Base-by-base conservation (phyloP, 1,140 invertebrate genomes). In the Globodera rostochiensis region DNA sequence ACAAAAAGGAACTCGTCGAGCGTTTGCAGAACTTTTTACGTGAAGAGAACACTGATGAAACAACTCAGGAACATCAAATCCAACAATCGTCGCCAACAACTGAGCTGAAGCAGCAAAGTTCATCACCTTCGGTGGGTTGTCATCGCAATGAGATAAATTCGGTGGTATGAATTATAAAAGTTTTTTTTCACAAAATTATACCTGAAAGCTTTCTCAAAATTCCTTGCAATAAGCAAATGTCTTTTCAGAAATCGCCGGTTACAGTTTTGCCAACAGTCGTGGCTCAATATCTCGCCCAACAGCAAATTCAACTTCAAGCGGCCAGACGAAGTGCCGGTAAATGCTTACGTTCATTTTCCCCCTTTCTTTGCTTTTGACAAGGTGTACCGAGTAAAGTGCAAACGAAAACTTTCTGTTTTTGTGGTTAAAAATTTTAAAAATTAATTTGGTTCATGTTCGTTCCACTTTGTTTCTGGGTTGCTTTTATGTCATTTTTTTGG, bases 1-100 rank as follows among this genome's bases (percentile, higher is more conserved):
- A 83, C 53, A 83, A 83, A 79, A 83, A 83, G 21, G 82, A 83
- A 64, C 64, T 83, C 25, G 25, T 69, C 2, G 82, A 83, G 49
- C 83, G 82, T 46, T 45, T 83, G 21, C 25, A 46, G 5, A 79
- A 83, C 46, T 83, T 80, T 71, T 47, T 83, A 13, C 19, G 53
- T 9, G 77, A 78, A 36, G 77, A 78, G 21, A 53, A 69, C 11
- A 6, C 19, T 50, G 64, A 84, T 45, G 69, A 84, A 75, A 36
- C 15, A 53, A 46, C 47, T 71, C 47, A 71, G 47, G 47, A 74
- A 76, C 69, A 19, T 75, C 64, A 78, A 8, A 21, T 8, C 2
- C 8, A 77, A 13, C 46, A 21, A 77, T 11, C 49, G 77, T 1
- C 45, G 53, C 19, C 64, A 66, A 49, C 53, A 25, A 46, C 21